Conservation (phyloP, 2,888 invertebrate species). For the Harmothoe impar region DNA sequence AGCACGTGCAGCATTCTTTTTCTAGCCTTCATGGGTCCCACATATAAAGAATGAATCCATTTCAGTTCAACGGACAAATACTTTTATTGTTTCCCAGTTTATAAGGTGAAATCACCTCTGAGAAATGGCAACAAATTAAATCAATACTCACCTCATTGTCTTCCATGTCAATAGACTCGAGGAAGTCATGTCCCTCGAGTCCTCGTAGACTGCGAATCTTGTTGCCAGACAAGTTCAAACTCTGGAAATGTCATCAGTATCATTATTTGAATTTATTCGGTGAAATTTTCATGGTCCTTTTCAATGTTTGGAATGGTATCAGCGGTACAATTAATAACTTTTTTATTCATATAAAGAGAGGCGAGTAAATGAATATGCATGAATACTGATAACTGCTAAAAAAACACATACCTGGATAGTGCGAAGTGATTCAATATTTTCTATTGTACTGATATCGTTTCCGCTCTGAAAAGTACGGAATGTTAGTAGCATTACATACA, state of each 20-base stretch:
- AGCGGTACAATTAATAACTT: too few species aligned
- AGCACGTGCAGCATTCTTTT: too few species aligned
- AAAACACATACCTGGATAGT: slow-evolving; percentile 74
- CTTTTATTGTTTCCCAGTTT: too few species aligned
- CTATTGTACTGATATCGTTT: slow-evolving; percentile 79
- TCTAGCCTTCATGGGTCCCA: too few species aligned
- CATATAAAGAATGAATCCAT: too few species aligned
- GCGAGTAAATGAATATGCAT: too few species aligned
- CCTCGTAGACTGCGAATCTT: slow-evolving; percentile 81
- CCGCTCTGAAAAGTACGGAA: slow-evolving; percentile 75
- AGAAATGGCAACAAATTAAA: too few species aligned
- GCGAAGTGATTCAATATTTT: slow-evolving; percentile 78
- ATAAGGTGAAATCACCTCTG: too few species aligned
- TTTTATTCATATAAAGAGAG: too few species aligned
- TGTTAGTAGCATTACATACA: background rate
- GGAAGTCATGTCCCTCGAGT: slow-evolving; percentile 78
- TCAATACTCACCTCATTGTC: slow-evolving; percentile 80
- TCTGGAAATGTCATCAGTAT: slow-evolving; percentile 69
- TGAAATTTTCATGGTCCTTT: background rate
- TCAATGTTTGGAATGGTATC: too few species aligned
- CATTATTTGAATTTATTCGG: background rate
- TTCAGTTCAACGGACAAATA: too few species aligned
- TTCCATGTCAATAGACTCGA: slow-evolving; percentile 81
- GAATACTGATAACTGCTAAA: too few species aligned
- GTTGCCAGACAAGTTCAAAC: slow-evolving; percentile 80